Evolutionary conservation across 2,113 vertebrate species (phyloP), one percentile per base, ranked within the genome.

Genomic region (Rhinichthys klamathensis): DNA sequence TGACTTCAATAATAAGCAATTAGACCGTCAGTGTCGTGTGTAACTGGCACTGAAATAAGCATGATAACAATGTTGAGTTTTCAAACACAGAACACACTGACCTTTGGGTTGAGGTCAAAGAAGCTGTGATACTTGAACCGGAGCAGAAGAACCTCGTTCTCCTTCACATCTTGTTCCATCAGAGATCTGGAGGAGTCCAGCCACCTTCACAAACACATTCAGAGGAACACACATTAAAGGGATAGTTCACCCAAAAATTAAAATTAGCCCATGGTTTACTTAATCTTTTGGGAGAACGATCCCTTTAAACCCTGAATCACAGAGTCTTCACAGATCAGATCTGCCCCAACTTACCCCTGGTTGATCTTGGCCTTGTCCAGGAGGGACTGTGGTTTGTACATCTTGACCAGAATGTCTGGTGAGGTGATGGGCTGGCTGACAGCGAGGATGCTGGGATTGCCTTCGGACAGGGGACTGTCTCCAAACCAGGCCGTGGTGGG

Each of bases 41-140:
- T 61, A 25, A 10, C 41, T 12, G 58, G n/a, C n/a, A 61, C n/a
- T 61, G 58, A 25, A 61, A 61, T 61, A 25, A 61, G 3, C 58
- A 25, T 4, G 58, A 61, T 61, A 61, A 60, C 23, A 60, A 25
- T 11, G n/a, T 13, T 25, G 58, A 25, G 58, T 25, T 12, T 61
- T 61, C 10, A 25, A n/a, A 60, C 23, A 13, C 58, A 25, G 18
- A 56, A 61, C 27, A 18, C 18, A 76, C 65, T 63, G 95, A 99
- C 98, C 98, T 99, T 99, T 80, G 98, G 98, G 92, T 99, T 99
- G 92, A 99, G 97, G 95, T 99, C 98, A 92, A 99, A 99, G 95
- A 99, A 99, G 93, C 98, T 99, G 96, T 99, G 96, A 90, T 99
- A 99, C 92, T 99, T 99, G 94, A 99, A 99, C 91, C 97, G 96